Evolutionary conservation across 2,888 invertebrate genomes (phyloP), one percentile per base, ranked within the genome.

Genomic region (Torymus texanus): DNA sequence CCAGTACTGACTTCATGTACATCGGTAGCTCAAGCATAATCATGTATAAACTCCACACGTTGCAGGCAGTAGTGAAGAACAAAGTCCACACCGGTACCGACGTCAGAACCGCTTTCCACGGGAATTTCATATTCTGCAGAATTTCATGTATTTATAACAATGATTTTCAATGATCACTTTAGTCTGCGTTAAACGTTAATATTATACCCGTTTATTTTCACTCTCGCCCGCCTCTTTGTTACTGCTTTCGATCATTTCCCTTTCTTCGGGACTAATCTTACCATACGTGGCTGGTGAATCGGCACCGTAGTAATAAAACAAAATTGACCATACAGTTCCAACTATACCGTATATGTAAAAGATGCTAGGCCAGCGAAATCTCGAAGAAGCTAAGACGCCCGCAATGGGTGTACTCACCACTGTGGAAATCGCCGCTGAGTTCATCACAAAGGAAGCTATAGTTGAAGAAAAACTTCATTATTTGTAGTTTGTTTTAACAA

Each of bases 321-420:
- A 59, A 0, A 91, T 84, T 0, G 91, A 89, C 91, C 93, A 93
- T 0, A 91, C 0, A 1, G 94, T 86, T 50, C 93, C 92, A 0
- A 91, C 84, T 0, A 87, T 84, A 0, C 94, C 94, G 29, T 93
- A 92, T 0, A 92, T 83, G 89, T 94, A 95, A 86, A 94, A 94
- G 3, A 93, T 92, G n/a, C 93, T 92, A 0, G 94, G 94, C 95
- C 95, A 94, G 5, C 94, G 94, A 12, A 92, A 85, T 11, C 78
- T 73, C 0, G 91, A 93, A 0, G 90, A 92, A 0, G 94, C 93
- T 29, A 95, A 91, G 0, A 91, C 78, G 0, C 95, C 95, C 53
- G 94, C 93, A 29, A 93, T 86, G 29, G 93, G 92, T 86, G 94
- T 91, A 8, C 94, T 92, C 8, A 95, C 83, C 0, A 94, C 92